Percentiles rank a stretch among this genome's conserved stretches.
Conservation (phyloP, 2,797 vertebrate genomes). For the Erpetoichthys calabaricus region DNA sequence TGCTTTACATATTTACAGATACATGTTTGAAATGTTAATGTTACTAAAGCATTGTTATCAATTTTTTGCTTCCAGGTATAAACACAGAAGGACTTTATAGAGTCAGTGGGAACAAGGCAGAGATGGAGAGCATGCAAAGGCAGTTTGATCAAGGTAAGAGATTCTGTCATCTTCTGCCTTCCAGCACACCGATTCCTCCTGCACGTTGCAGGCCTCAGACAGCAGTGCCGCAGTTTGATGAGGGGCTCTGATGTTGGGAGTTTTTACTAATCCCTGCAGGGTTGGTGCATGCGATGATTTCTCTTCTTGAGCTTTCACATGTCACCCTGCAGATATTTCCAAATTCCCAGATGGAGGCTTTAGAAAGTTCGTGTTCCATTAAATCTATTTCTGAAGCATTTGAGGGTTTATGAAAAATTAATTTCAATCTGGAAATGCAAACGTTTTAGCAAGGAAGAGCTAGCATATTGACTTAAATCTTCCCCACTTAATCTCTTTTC, state of each 20-base stretch:
- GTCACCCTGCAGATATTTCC: no score
- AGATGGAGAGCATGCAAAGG: slow-evolving; percentile 88
- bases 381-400: neutral
- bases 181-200: no score
- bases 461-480: no score
- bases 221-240: neutral
- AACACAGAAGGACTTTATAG: slow-evolving; percentile 87
- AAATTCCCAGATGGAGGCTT: no score
- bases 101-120: slow-evolving; percentile 86
- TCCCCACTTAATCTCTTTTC: no score
- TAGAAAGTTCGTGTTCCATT: no score
- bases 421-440: neutral
- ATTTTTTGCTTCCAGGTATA: slow-evolving; percentile 44
- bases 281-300: neutral
- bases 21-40: no score
- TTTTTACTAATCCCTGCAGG: neutral
- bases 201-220: no score
- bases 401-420: neutral
- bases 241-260: neutral
- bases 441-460: neutral
- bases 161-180: neutral
- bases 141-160: slow-evolving; percentile 83
- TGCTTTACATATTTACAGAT: no score
- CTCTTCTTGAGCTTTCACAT: neutral
- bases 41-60: no score